Conservation (phyloP, 30 jellyfish, hydroid and myxozoan species). For the Cassiopea andromeda region DNA sequence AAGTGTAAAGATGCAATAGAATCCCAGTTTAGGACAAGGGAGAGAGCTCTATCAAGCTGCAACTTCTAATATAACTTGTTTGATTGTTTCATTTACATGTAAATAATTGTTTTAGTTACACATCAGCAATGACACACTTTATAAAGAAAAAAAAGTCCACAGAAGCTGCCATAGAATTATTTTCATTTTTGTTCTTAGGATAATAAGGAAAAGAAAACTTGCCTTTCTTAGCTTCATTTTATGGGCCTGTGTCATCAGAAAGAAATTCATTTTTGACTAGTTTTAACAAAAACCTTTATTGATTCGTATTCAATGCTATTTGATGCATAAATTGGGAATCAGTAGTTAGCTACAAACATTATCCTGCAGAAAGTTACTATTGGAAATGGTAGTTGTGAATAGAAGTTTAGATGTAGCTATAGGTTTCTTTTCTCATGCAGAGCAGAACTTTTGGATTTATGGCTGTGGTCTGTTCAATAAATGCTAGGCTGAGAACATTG, state of each 20-base stretch:
- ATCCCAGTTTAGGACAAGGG: constrained; percentile 57
- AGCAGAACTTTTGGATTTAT: too few species aligned
- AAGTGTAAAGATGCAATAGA: constrained; percentile 69
- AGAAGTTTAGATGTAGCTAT: too few species aligned
- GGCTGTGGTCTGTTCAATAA: too few species aligned
- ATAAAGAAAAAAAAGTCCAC: background rate
- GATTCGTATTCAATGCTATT: too few species aligned
- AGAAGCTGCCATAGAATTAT: background rate
- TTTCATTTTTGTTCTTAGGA: background rate
- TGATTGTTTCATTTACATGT: constrained; percentile 39
- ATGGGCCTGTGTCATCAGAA: background rate
- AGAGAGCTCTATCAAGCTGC: constrained; percentile 62
- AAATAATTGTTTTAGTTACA: constrained; percentile 12
- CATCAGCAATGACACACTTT: background rate
- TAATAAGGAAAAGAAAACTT: background rate
- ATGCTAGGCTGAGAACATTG: too few species aligned
- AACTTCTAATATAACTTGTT: constrained; percentile 46
- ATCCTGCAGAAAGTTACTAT: too few species aligned
- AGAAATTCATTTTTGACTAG: too few species aligned
- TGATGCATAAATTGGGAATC: too few species aligned
- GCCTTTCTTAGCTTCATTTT: constrained; percentile 20
- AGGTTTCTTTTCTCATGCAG: too few species aligned
- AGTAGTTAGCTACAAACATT: too few species aligned
- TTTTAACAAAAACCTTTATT: too few species aligned
- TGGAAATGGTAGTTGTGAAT: too few species aligned